Evolutionary conservation across 1,140 invertebrate genomes (phyloP), one percentile per base, ranked within the genome.

Genomic region (Drosophila micromelanica): DNA sequence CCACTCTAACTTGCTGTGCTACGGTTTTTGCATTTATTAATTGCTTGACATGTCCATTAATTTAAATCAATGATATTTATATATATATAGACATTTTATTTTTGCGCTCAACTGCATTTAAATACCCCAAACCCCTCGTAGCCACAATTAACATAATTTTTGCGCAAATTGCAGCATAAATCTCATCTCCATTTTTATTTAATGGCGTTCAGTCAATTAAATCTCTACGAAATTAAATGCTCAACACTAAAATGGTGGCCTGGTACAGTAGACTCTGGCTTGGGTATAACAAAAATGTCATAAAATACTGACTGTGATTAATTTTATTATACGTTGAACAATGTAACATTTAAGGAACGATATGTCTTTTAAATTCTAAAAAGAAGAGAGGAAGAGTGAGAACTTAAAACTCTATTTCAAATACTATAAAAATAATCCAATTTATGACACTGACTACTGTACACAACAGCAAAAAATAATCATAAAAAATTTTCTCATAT

Each of bases 21-120:
- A 86, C 90, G 90, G 71, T 82, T 56, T 80, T 84, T 91, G 84
- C 81, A 91, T 91, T 86, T 91, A 91, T 90, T 91, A 90, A 91
- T 91, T 91, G 84, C 80, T 78, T 91, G 90, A 91, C 90, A 89
- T 86, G 75, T 80, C 71, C 90, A 91, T 91, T 90, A 82, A 91
- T 91, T 91, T 89, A 77, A 90, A 89, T 91, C 90, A 91, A 87
- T 91, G 90, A 91, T 91, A 76, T 40, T 63, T 9, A 76, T 40
- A 70, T 9, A 70, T 54, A 38, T 35, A 20, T 23, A 43, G 42
- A 20, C 30, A 51, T 42, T 49, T 32, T 30, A 79, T 73, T 76
- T 77, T 80, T 65, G 73, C 72, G 57, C 80, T 68, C 40, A 52
- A 74, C 43, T 81, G 78, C 70, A 69, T 68, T 23, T 51, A 77